Evolutionary conservation across 92 coral and sea anemone genomes (phyloP).

Genomic region (Anthopleura xanthogrammica): DNA sequence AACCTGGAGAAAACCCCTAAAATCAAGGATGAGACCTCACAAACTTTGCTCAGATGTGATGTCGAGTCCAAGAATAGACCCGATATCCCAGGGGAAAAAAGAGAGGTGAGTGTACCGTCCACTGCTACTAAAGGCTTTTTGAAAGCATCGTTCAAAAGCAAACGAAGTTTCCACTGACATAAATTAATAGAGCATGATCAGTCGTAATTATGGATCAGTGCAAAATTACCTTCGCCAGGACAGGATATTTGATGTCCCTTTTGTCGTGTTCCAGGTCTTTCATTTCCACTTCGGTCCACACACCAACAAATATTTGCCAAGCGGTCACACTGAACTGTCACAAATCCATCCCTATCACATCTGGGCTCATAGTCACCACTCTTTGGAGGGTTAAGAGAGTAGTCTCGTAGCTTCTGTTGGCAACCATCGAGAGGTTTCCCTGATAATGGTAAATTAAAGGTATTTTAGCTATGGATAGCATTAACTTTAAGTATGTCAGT

Average conservation of each 20-base stretch:
- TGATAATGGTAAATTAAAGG: slow-evolving; percentile 3
- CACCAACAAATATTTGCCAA: slow-evolving; percentile 75
- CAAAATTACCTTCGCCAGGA: slow-evolving; percentile 14
- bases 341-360: slow-evolving; percentile 47
- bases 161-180: neutral
- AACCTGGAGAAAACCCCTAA: no score
- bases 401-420: slow-evolving; percentile 55
- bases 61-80: no score
- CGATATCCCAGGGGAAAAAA: no score
- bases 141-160: no score
- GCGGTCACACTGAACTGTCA: slow-evolving; percentile 51
- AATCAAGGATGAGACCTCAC: no score
- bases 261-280: slow-evolving; percentile 56
- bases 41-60: no score
- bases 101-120: no score
- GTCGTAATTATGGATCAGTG: neutral
- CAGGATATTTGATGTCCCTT: slow-evolving; percentile 29
- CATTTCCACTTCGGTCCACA: slow-evolving; percentile 50
- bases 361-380: slow-evolving; percentile 53
- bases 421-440: slow-evolving; percentile 59
- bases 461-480: neutral
- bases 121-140: no score
- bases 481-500: no score
- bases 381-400: slow-evolving; percentile 40
- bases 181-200: neutral